Evolutionary conservation across 2,888 invertebrate species (phyloP), one percentile per base, ranked within the genome.

Genomic region (Cenopis cana): DNA sequence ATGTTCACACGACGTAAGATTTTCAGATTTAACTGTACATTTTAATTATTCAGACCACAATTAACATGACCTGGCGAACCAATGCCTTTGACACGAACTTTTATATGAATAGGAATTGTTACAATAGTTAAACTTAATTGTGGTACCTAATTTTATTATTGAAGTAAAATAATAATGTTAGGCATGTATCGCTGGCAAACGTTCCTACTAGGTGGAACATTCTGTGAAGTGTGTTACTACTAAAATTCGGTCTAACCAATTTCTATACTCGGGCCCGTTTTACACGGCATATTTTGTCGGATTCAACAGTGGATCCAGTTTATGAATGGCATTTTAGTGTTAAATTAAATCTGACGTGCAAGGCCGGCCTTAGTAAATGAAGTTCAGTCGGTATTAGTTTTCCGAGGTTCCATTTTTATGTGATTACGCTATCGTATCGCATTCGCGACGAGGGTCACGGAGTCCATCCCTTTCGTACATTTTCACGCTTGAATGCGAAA

Each of bases 11-110:
- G 80, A 84, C 67, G 89, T 90, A 89, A 89, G 74, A 89, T 90
- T 89, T 90, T 90, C 89, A 89, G 89, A 89, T 89, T 85, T 77
- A 76, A 67, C 18, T 62, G 20, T 33, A 11, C 20, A 29, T 49
- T 38, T 38, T 62, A 18, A 38, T 60, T 41, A n/a, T n/a, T n/a
- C n/a, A 46, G 12, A 20, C 14, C 49, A 24, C 14, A 52, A 46
- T 50, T 64, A 29, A 50, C 24, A 41, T 50, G 14, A 50, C 50
- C 17, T 33, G 18, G 14, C n/a, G 46, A 10, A 14, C 12, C 49
- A 50, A 55, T 69, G 33, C 49, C 56, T 36, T 50, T 17, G 24
- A 24, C 69, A 62, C 50, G 56, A 50, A 24, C 56, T 62, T 64
- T 69, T 17, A 41, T 56, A 56, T 46, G 24, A 50, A 56, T 17